Evolutionary conservation across 2,113 vertebrate genomes (phyloP).

Genomic region (Tapirus terrestris): DNA sequence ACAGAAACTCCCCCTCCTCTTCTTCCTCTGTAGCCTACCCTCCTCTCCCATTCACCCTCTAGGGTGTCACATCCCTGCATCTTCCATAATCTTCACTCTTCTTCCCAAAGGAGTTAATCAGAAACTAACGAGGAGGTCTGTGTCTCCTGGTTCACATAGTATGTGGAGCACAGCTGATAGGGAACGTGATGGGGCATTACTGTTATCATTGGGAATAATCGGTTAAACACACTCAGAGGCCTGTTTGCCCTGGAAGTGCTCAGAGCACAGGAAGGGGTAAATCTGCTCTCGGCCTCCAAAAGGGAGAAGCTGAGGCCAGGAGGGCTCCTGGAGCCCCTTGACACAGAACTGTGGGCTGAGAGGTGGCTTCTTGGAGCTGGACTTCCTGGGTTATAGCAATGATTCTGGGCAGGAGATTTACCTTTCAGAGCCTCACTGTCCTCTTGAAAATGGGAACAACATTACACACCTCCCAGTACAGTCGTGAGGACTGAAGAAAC

Average conservation of each 20-base stretch:
- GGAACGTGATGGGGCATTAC: not conserved
- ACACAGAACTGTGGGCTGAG: not conserved
- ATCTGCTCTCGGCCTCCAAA: not conserved
- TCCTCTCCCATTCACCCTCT: constrained; percentile 59
- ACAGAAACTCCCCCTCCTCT: not conserved
- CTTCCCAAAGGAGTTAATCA: constrained; percentile 61
- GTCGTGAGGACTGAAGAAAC: not conserved
- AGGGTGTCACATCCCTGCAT: constrained; percentile 77
- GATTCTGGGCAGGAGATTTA: not conserved
- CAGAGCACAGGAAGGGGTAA: not conserved
- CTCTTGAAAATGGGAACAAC: not conserved
- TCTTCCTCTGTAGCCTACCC: not conserved
- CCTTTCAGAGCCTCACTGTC: not conserved
- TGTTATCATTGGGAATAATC: not conserved
- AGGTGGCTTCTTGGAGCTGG: not conserved
- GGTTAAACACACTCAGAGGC: not conserved
- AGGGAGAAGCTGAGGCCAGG: not conserved
- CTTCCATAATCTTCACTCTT: constrained; percentile 50
- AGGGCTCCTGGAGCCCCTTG: not conserved
- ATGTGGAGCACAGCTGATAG: not conserved
- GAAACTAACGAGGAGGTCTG: constrained; percentile 38
- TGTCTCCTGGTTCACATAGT: not conserved
- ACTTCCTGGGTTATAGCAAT: not conserved
- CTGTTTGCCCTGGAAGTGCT: not conserved
- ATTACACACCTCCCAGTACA: not conserved